A percentile compares a stretch with the other conserved stretches of the same genome.
Conservation (phyloP, 2,888 invertebrate genomes). For the Lathronympha strigana region DNA sequence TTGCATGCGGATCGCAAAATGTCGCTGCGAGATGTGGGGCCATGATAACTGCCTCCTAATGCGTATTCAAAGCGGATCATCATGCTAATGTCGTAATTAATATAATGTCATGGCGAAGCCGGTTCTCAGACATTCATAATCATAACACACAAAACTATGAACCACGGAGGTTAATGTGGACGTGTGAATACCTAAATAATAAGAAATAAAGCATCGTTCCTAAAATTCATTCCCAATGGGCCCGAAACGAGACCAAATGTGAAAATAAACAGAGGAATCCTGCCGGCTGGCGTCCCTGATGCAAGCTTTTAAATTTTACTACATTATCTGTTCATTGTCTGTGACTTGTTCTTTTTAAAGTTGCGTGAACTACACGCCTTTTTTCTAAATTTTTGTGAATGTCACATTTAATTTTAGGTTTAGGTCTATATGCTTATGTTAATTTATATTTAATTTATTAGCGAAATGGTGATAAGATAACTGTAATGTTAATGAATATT, state of each 20-base stretch:
- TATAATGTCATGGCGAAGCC: conserved; percentile 60
- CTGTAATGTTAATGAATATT: no score
- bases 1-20: conserved; percentile 57
- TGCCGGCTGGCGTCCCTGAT: conserved; percentile 43
- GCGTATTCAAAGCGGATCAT: conserved; percentile 64
- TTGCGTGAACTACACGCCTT: no score
- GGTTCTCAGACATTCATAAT: conserved; percentile 53
- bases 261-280: conserved; percentile 46
- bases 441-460: no score
- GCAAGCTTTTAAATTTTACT: conserved; percentile 59
- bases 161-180: conserved; percentile 47
- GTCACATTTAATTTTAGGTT: no score
- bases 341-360: no score
- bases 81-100: conserved; percentile 73
- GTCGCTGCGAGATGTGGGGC: conserved; percentile 39
- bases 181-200: conserved; percentile 8
- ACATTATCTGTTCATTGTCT: conserved; percentile 65
- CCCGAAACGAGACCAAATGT: conserved; percentile 47
- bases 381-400: no score
- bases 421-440: no score
- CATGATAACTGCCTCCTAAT: conserved; percentile 53
- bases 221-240: conserved; percentile 29
- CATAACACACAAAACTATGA: conserved; percentile 44
- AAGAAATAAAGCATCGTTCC: conserved; percentile 12
- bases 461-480: no score